Evolutionary conservation across 2,888 invertebrate species (phyloP).

Genomic region (Catocala sponsa): DNA sequence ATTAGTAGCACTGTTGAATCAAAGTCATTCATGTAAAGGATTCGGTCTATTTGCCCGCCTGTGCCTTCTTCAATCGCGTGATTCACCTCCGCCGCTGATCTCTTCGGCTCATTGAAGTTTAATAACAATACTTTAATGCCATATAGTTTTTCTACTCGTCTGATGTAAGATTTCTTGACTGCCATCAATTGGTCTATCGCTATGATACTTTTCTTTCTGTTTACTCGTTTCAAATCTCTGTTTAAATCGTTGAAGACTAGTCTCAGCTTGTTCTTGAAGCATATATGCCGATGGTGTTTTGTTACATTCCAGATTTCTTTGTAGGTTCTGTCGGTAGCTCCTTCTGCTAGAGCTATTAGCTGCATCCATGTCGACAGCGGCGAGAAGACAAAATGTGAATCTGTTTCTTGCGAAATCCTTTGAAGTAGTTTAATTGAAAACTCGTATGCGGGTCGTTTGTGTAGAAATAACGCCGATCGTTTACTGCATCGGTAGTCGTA

Average conservation of each 20-base stretch:
- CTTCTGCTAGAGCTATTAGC: constrained; percentile 67
- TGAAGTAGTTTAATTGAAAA: constrained; percentile 70
- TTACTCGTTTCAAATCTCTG: constrained; percentile 52
- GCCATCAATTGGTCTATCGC: constrained; percentile 62
- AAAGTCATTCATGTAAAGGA: constrained; percentile 66
- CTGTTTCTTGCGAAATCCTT: constrained; percentile 62
- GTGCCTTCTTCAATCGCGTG: constrained; percentile 53
- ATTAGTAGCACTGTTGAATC: constrained; percentile 59
- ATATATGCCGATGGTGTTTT: constrained; percentile 57
- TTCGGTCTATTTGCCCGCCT: constrained; percentile 51
- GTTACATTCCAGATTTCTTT: constrained; percentile 68
- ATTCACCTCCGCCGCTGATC: constrained; percentile 60
- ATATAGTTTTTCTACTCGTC: constrained; percentile 55
- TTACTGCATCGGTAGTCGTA: constrained; percentile 56
- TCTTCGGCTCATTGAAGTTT: constrained; percentile 57
- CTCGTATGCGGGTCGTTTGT: constrained; percentile 66
- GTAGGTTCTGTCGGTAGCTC: constrained; percentile 61
- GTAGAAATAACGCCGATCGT: constrained; percentile 52
- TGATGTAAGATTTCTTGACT: constrained; percentile 60
- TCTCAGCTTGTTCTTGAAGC: constrained; percentile 63
- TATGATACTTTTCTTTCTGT: constrained; percentile 61
- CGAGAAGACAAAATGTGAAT: constrained; percentile 73
- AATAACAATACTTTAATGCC: constrained; percentile 59
- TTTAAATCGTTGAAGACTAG: constrained; percentile 58
- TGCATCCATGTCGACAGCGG: constrained; percentile 75